These are phyloP conservation scores for Bombus pascuorum DNA, from an alignment of 1,140 invertebrate species.

Conservation along the genomic window DNA sequence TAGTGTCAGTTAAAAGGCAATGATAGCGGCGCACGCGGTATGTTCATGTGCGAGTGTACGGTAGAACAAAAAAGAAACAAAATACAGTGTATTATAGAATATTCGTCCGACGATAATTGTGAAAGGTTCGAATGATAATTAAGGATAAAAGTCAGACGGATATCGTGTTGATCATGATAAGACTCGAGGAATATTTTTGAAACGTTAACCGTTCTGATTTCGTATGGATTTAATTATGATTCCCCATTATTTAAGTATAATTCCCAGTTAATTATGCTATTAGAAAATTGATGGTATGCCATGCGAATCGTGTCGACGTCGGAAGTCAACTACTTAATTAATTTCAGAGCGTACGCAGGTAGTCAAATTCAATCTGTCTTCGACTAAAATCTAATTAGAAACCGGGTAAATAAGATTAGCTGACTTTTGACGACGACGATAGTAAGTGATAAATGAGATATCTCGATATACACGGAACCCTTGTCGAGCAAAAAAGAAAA, in stretches of 20 bases:
- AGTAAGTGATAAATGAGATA: neutral
- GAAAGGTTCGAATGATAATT: neutral
- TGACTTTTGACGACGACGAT: conserved; percentile 12
- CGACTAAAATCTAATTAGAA: neutral
- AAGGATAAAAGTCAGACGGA: neutral
- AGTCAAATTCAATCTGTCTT: neutral
- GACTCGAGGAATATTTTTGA: neutral
- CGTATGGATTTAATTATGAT: neutral
- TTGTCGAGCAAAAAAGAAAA: neutral
- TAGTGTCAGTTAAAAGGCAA: conserved; percentile 18
- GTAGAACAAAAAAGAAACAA: conserved; percentile 52
- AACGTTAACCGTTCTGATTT: conserved; percentile 23
- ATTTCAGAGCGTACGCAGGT: neutral
- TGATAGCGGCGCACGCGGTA: conserved; percentile 44
- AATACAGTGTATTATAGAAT: conserved; percentile 45
- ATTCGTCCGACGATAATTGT: conserved; percentile 6
- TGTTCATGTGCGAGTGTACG: conserved; percentile 45
- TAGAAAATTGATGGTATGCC: neutral
- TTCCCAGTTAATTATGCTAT: conserved; percentile 26
- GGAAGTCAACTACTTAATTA: neutral
- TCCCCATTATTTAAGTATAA: conserved; percentile 1
- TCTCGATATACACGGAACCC: neutral
- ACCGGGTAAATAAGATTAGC: no score
- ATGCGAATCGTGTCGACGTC: conserved; percentile 16
- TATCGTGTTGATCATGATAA: neutral